phyloP scores from a whole-genome alignment of 2,797 vertebrate species.

The Darevskia mixta region DNA sequence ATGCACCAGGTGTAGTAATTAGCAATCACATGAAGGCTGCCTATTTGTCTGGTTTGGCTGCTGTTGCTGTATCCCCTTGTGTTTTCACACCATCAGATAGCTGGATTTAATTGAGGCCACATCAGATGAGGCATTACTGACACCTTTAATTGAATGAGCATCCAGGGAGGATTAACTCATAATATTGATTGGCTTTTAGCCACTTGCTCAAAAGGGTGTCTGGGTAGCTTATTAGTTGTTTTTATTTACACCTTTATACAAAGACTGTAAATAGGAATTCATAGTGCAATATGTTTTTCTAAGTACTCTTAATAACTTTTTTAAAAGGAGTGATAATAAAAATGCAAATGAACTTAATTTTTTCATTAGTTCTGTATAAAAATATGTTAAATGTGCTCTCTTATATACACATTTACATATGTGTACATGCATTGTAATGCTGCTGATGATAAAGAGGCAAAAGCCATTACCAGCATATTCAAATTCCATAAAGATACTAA shows the following conservation, averaged over 20 bases:
- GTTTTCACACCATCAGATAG: conserved; percentile 88
- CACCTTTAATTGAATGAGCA: conserved; percentile 92
- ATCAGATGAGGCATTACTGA: conserved; percentile 91
- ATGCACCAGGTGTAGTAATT: conserved; percentile 90
- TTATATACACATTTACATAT: conserved; percentile 66
- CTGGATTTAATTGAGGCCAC: conserved; percentile 90
- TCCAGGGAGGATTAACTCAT: conserved; percentile 91
- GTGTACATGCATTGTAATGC: conserved; percentile 74
- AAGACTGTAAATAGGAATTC: conserved; percentile 85
- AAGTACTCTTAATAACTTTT: conserved; percentile 89
- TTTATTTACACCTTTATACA: conserved; percentile 89
- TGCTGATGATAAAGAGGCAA: conserved; percentile 67
- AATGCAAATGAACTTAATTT: conserved; percentile 86
- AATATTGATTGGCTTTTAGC: conserved; percentile 93
- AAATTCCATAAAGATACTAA: conserved; percentile 69
- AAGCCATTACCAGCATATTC: conserved; percentile 69
- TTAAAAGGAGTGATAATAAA: conserved; percentile 86
- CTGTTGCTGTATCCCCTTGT: conserved; percentile 87
- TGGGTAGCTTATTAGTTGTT: conserved; percentile 88
- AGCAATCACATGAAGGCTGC: conserved; percentile 83
- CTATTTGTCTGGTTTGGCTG: conserved; percentile 85
- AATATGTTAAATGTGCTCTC: conserved; percentile 76
- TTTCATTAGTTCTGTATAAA: conserved; percentile 80
- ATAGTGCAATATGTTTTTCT: conserved; percentile 86
- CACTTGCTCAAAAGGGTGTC: conserved; percentile 88